A percentile compares a stretch with the other conserved stretches of the same genome.
Conservation (phyloP, 2,797 vertebrate species). For the Sternarchorhynchus goeldii region DNA sequence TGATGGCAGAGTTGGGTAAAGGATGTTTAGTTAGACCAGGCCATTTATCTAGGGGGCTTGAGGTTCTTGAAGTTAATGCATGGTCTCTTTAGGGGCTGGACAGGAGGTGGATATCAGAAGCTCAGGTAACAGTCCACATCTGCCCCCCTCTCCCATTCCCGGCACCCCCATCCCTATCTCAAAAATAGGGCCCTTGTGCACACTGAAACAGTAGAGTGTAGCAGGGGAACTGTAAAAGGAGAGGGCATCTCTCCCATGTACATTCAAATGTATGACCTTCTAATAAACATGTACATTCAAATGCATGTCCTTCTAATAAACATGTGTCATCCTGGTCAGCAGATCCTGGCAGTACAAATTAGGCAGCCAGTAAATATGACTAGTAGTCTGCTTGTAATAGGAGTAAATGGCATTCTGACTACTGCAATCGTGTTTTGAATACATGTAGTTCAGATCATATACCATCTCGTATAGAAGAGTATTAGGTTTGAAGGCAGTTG, state of each 20-base stretch:
- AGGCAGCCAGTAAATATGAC: neutral
- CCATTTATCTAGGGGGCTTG: slow-evolving; percentile 11
- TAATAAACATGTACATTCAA: neutral
- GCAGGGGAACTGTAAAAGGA: slow-evolving; percentile 32
- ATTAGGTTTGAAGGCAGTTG: slow-evolving; percentile 36
- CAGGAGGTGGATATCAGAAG: slow-evolving; percentile 33
- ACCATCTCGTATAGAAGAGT: neutral
- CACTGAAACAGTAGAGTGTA: slow-evolving; percentile 23
- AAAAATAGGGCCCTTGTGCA: slow-evolving; percentile 44
- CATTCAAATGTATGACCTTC: neutral
- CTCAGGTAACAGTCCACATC: slow-evolving; percentile 38
- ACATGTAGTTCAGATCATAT: too few relatives aligned
- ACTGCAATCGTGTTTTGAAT: neutral
- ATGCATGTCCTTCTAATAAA: neutral
- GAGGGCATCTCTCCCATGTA: neutral
- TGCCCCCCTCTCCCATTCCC: neutral
- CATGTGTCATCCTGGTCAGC: neutral
- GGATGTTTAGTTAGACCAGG: slow-evolving; percentile 28
- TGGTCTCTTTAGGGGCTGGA: slow-evolving; percentile 33
- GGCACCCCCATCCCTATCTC: slow-evolving; percentile 21
- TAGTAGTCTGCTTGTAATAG: too few relatives aligned
- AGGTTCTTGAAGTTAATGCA: slow-evolving; percentile 48
- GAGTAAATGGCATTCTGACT: neutral
- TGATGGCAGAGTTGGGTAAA: neutral
- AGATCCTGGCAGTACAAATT: neutral